Conservation (phyloP, 2,113 vertebrate species). For the Nematolebias whitei region DNA sequence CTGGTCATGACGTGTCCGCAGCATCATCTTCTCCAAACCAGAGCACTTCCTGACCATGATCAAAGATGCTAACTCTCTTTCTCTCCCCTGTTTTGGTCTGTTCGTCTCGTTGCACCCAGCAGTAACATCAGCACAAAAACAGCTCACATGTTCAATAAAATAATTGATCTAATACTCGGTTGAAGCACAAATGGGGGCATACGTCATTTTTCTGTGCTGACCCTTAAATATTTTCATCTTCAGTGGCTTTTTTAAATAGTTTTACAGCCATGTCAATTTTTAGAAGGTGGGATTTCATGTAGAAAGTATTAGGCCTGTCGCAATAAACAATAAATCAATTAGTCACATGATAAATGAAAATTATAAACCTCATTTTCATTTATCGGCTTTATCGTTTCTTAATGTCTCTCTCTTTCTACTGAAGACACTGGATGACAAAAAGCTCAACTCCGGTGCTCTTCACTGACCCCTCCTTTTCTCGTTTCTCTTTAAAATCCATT, state of each 20-base stretch:
- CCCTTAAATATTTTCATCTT: background rate
- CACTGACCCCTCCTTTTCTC: too few species aligned
- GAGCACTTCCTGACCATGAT: slow-evolving; percentile 12
- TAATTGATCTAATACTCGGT: background rate
- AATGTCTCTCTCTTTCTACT: too few species aligned
- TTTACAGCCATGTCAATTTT: background rate
- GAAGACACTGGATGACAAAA: too few species aligned
- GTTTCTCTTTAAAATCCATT: too few species aligned
- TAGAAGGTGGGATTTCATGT: background rate
- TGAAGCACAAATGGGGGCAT: slow-evolving; percentile 24
- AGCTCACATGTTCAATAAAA: slow-evolving; percentile 20
- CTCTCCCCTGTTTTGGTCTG: background rate
- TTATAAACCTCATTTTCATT: too few species aligned
- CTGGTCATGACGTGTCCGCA: background rate
- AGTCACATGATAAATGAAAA: too few species aligned
- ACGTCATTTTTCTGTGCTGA: slow-evolving; percentile 7
- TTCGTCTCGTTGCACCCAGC: slow-evolving; percentile 8
- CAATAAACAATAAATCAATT: too few species aligned
- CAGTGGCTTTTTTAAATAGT: background rate
- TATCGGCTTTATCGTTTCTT: too few species aligned
- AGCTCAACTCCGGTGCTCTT: too few species aligned
- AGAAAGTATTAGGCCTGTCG: too few species aligned
- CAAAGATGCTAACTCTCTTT: slow-evolving; percentile 4
- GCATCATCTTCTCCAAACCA: slow-evolving; percentile 13
- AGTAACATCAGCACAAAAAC: slow-evolving; percentile 49